Conservation (phyloP, 1,140 invertebrate species). For the Lucilia cuprina region DNA sequence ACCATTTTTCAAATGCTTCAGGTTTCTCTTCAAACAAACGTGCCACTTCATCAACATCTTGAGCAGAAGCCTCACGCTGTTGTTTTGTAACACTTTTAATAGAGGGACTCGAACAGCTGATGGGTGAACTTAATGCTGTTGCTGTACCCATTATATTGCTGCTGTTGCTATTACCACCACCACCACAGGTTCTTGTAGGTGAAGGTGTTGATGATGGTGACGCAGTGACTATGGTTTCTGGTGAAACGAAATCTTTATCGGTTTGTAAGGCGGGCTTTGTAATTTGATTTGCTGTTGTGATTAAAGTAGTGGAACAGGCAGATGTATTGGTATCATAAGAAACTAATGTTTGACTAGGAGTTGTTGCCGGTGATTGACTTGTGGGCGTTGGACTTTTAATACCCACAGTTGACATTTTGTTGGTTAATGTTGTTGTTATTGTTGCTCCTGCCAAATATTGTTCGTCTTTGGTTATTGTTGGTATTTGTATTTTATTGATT, state of each 20-base stretch:
- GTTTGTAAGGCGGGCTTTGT: not conserved
- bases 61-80: conserved; percentile 43
- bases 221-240: not conserved
- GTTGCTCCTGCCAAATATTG: conserved; percentile 7
- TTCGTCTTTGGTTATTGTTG: conserved; percentile 44
- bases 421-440: conserved; percentile 21
- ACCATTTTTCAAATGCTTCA: conserved; percentile 72
- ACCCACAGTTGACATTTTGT: not conserved
- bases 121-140: conserved; percentile 28
- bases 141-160: not conserved
- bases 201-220: not conserved
- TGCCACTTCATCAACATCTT: conserved; percentile 60
- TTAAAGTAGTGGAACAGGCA: not conserved
- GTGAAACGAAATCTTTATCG: not conserved
- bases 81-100: not conserved
- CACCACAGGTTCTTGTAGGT: not conserved
- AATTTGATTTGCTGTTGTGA: not conserved
- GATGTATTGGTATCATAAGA: not conserved
- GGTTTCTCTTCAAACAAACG: conserved; percentile 65
- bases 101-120: conserved; percentile 39
- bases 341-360: conserved; percentile 3
- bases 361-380: not conserved
- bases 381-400: conserved; percentile 1
- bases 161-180: not conserved
- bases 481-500: conserved; percentile 16